Evolutionary conservation across 2,888 invertebrate species (phyloP).

Genomic region (Pomacea canaliculata): DNA sequence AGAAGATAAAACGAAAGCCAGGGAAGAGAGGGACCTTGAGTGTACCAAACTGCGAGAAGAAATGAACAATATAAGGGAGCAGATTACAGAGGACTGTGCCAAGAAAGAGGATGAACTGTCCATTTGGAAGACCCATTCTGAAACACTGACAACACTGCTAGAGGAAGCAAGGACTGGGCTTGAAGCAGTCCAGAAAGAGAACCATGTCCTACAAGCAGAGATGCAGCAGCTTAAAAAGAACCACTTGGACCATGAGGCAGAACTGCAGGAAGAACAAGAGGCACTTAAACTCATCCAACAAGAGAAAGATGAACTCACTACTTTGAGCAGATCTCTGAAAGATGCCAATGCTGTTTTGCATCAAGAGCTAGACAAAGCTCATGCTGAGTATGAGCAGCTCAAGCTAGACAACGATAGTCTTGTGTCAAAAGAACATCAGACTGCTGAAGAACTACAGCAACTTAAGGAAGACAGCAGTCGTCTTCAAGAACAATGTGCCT

Average conservation of each 20-base stretch:
- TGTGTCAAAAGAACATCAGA: neutral
- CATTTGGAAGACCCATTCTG: slow-evolving; percentile 12
- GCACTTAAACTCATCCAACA: neutral
- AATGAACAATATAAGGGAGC: neutral
- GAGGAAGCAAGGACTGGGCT: slow-evolving; percentile 6
- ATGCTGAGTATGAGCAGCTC: neutral
- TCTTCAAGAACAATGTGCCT: neutral
- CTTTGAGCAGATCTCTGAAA: neutral
- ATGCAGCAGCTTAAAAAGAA: slow-evolving; percentile 5
- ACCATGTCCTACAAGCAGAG: slow-evolving; percentile 6
- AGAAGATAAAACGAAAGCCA: neutral
- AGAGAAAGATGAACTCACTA: neutral
- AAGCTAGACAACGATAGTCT: neutral
- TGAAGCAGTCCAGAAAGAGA: slow-evolving; percentile 1
- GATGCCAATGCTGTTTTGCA: neutral
- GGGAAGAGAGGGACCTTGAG: neutral
- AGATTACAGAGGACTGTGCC: neutral
- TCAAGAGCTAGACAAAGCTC: neutral
- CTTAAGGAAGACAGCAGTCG: neutral
- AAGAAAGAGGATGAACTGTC: neutral
- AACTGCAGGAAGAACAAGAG: neutral
- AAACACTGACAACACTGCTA: slow-evolving; percentile 16
- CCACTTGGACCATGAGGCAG: no score
- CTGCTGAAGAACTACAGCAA: neutral
- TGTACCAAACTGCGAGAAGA: slow-evolving; percentile 5